phyloP scores from a whole-genome alignment of 92 coral and sea anemone species.

The Isaurus tuberculatus region DNA sequence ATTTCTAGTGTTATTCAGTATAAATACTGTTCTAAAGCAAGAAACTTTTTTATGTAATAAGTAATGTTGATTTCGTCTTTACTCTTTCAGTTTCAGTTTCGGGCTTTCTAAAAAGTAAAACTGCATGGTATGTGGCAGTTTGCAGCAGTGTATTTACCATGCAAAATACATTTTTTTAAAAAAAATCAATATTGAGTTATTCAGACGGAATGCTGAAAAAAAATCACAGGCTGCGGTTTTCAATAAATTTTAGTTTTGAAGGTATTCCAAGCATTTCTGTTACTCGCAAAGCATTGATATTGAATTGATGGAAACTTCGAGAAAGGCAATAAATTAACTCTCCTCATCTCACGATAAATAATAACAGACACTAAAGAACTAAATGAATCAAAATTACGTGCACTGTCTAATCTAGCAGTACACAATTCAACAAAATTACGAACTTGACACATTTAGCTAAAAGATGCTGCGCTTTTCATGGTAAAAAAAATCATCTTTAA shows the following conservation, averaged over 20 bases:
- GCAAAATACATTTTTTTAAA: not conserved
- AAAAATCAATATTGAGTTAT: not conserved
- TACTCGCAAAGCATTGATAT: constrained; percentile 8
- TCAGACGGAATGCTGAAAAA: not conserved
- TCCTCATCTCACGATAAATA: not conserved
- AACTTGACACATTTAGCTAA: not conserved
- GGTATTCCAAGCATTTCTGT: constrained; percentile 28
- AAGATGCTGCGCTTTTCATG: constrained; percentile 5
- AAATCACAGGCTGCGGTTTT: not conserved
- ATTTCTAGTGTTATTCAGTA: not conserved
- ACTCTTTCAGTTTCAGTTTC: no score
- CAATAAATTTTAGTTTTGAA: constrained; percentile 14
- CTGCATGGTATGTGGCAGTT: no score
- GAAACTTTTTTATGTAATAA: no score
- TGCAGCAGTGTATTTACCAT: no score
- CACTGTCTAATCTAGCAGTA: not conserved
- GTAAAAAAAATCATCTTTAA: not conserved
- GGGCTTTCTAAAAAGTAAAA: no score
- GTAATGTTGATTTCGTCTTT: no score
- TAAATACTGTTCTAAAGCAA: not conserved
- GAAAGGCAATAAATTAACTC: not conserved
- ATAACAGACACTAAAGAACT: not conserved
- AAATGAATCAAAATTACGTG: no score
- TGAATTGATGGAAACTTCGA: constrained; percentile 18
- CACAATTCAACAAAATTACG: not conserved